Conservation (phyloP, 2,888 invertebrate genomes). For the Yponomeuta cagnagella region DNA sequence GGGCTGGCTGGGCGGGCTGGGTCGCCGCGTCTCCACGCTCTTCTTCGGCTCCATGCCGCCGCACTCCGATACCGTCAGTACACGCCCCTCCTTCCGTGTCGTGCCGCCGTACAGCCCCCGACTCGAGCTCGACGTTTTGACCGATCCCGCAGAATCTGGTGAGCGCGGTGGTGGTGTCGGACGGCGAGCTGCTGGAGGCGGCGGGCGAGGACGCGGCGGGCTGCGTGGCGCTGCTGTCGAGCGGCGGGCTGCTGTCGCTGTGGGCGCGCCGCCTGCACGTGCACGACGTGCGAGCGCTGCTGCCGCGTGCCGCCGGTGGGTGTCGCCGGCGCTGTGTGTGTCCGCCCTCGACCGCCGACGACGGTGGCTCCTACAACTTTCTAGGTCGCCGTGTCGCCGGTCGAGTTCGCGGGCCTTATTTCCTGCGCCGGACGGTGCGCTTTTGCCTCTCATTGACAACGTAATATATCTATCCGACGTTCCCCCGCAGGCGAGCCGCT, state of each 20-base stretch:
- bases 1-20: conserved; percentile 91
- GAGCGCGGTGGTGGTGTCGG: conserved; percentile 78
- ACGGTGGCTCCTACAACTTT: no score
- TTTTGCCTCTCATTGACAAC: no score
- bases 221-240: conserved; percentile 54
- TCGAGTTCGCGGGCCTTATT: no score
- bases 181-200: conserved; percentile 65
- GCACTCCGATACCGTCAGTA: conserved; percentile 78
- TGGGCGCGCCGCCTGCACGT: conserved; percentile 89
- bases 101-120: no score
- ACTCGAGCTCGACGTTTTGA: no score
- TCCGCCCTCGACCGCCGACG: no score
- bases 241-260: conserved; percentile 88
- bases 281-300: conserved; percentile 82
- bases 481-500: conserved; percentile 66
- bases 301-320: conserved; percentile 81
- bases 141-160: conserved; percentile 71
- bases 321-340: conserved; percentile 16
- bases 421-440: no score
- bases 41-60: conserved; percentile 85
- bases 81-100: no score
- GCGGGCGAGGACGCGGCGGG: conserved; percentile 76
- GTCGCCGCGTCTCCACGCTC: conserved; percentile 85
- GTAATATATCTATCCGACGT: no score
- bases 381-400: no score